Evolutionary conservation across 2,888 invertebrate species (phyloP).

Genomic region (Aphrophora alni): DNA sequence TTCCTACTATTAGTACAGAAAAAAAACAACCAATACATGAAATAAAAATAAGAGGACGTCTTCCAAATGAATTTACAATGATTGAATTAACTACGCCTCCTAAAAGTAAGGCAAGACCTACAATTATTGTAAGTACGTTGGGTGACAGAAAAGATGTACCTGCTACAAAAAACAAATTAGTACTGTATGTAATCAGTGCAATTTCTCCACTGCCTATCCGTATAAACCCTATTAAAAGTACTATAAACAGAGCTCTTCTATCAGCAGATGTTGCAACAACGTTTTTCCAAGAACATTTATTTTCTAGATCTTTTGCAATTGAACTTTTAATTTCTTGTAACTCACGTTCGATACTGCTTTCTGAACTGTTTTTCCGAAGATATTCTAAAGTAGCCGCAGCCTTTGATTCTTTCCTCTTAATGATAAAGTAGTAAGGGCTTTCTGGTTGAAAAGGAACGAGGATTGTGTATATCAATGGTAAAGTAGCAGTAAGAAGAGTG

Average conservation of each 20-base stretch:
- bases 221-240: constrained; percentile 25
- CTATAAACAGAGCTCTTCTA: constrained; percentile 32
- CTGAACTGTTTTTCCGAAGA: constrained; percentile 47
- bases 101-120: too few relatives aligned
- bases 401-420: constrained; percentile 24
- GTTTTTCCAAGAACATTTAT: constrained; percentile 30
- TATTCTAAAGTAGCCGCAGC: constrained; percentile 32
- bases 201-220: constrained; percentile 31
- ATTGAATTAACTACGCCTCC: not conserved
- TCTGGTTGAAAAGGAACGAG: constrained; percentile 38
- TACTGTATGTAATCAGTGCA: constrained; percentile 25
- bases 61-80: not conserved
- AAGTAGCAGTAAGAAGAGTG: constrained; percentile 57
- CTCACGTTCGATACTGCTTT: constrained; percentile 56
- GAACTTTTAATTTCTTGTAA: constrained; percentile 9
- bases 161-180: not conserved
- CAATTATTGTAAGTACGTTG: too few relatives aligned
- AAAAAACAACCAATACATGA: too few relatives aligned
- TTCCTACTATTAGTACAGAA: not conserved
- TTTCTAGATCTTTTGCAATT: constrained; percentile 30
- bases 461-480: constrained; percentile 26
- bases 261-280: not conserved
- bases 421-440: constrained; percentile 39
- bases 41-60: too few relatives aligned
- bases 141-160: too few relatives aligned